A percentile compares a stretch with the other conserved stretches of the same genome.
Evolutionary conservation across 2,888 invertebrate species (phyloP).

Genomic region (Colostygia pectinataria): DNA sequence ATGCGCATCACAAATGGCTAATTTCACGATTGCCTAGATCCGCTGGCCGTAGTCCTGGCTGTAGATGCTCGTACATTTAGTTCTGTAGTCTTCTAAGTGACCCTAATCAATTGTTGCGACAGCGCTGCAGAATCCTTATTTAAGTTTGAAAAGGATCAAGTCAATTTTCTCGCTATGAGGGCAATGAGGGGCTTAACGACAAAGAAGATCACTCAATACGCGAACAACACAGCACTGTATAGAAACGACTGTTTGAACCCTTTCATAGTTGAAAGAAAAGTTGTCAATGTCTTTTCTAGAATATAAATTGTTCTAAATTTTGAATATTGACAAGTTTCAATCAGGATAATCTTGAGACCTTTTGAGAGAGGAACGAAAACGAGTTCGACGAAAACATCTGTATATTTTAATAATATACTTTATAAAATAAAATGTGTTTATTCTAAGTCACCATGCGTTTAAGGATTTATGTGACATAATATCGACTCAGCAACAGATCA

Average conservation of each 20-base stretch:
- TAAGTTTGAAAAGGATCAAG: constrained; percentile 24
- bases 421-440: too few species aligned
- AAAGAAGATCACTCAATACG: constrained; percentile 33
- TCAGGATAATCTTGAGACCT: constrained; percentile 6
- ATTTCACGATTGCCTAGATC: too few species aligned
- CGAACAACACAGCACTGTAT: constrained; percentile 33
- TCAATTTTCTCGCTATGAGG: constrained; percentile 30
- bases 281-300: constrained; percentile 29
- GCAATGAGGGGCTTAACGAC: constrained; percentile 26
- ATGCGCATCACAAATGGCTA: too few species aligned
- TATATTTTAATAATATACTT: too few species aligned
- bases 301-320: constrained; percentile 34
- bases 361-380: too few species aligned
- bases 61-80: too few species aligned
- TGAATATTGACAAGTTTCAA: constrained; percentile 24
- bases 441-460: too few species aligned
- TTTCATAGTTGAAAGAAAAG: constrained; percentile 35
- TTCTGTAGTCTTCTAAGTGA: not conserved
- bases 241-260: constrained; percentile 38
- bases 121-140: constrained; percentile 9
- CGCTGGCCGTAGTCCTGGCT: too few species aligned
- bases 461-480: too few species aligned
- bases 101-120: constrained; percentile 4
- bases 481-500: too few species aligned
- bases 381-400: too few species aligned